These are phyloP conservation scores for Eulemur rufifrons DNA, from an alignment of 2,113 vertebrate species.

Conservation along the genomic window DNA sequence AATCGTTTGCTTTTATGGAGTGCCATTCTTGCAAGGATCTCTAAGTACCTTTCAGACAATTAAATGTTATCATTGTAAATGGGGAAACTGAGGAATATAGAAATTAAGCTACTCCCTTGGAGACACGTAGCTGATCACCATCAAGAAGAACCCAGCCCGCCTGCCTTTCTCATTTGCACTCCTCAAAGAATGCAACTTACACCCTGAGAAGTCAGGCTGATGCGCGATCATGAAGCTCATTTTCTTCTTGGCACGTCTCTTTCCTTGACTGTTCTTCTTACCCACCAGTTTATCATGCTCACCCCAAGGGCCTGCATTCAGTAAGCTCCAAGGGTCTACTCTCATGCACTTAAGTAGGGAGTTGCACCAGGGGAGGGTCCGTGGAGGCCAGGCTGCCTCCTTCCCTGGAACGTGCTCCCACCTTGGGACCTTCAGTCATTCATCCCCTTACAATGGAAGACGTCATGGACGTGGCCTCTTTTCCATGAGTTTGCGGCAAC, in stretches of 20 bases:
- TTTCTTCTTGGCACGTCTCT: background rate
- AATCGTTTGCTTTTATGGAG: background rate
- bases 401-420: background rate
- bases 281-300: background rate
- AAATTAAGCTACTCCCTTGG: background rate
- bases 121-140: background rate
- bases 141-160: background rate
- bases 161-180: background rate
- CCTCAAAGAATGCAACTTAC: background rate
- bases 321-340: too few relatives aligned
- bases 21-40: background rate
- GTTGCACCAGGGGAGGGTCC: background rate
- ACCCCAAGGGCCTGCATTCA: background rate
- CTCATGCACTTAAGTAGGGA: background rate
- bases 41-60: slow-evolving; percentile 11
- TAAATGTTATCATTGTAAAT: background rate
- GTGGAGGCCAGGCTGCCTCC: background rate
- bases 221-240: background rate
- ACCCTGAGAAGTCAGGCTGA: background rate
- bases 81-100: slow-evolving; percentile 5
- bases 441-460: accelerated
- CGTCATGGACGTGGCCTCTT: background rate
- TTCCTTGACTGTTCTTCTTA: background rate
- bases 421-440: background rate
- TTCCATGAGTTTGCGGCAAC: background rate